Conservation (phyloP, 2,113 vertebrate species). For the Fregetta grallaria region DNA sequence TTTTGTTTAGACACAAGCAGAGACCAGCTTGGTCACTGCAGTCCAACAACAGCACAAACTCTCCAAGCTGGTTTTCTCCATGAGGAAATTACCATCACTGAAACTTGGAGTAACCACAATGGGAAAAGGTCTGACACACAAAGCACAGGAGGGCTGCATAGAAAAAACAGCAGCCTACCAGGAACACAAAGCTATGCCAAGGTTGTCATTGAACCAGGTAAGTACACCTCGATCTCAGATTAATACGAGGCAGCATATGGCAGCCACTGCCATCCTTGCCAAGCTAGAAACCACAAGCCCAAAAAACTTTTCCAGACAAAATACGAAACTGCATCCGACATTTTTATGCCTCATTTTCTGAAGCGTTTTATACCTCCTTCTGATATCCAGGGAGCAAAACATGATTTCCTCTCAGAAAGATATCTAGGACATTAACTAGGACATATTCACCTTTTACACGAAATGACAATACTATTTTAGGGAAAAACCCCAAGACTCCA, state of each 20-base stretch:
- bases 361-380: neutral
- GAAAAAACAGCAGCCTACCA: neutral
- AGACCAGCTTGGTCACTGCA: rapidly evolving
- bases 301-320: neutral
- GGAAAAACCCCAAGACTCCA: neutral
- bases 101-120: neutral
- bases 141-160: neutral
- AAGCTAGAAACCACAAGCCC: neutral
- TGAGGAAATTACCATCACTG: rapidly evolving
- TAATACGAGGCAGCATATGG: neutral
- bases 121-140: neutral
- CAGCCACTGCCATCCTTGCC: neutral
- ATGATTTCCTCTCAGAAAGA: neutral
- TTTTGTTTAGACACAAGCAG: neutral
- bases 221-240: neutral
- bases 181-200: neutral
- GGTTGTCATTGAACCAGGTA: neutral
- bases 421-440: slow-evolving; percentile 59
- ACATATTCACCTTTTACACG: neutral
- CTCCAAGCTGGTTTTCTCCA: neutral
- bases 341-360: neutral
- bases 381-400: neutral
- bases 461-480: slow-evolving; percentile 24
- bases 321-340: neutral
- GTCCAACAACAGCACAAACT: neutral